phyloP scores from a whole-genome alignment of 2,797 vertebrate species.

The Pterois miles region DNA sequence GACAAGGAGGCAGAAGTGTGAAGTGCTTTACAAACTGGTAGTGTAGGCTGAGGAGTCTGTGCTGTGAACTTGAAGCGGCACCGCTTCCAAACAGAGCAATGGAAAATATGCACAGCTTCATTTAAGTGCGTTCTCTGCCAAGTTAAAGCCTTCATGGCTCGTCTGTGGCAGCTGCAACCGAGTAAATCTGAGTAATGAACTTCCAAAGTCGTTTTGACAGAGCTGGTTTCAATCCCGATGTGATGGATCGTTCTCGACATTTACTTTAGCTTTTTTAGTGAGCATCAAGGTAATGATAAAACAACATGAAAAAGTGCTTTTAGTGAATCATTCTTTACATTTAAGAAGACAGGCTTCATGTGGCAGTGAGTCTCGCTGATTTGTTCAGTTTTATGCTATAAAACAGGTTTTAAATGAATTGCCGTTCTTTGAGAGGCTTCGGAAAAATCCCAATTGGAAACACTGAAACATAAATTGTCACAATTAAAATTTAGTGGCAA shows the following conservation, averaged over 20 bases:
- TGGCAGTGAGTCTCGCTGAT: neutral
- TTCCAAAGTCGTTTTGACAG: slow-evolving; percentile 41
- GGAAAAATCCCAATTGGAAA: slow-evolving; percentile 11
- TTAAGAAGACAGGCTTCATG: neutral
- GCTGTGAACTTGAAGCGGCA: slow-evolving; percentile 27
- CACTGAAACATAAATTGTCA: neutral
- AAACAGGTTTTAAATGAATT: neutral
- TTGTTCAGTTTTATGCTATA: neutral
- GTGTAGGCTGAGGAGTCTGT: slow-evolving; percentile 12
- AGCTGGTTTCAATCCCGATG: slow-evolving; percentile 15
- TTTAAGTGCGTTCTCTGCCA: slow-evolving; percentile 58
- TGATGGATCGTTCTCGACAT: slow-evolving; percentile 18
- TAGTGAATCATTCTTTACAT: neutral
- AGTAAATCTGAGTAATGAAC: slow-evolving; percentile 53
- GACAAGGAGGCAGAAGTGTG: slow-evolving; percentile 27
- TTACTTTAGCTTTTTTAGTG: neutral
- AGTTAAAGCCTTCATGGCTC: slow-evolving; percentile 46
- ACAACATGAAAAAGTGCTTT: neutral
- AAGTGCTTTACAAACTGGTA: neutral
- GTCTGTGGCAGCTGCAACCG: slow-evolving; percentile 46
- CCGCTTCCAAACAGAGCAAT: slow-evolving; percentile 50
- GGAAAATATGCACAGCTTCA: slow-evolving; percentile 71
- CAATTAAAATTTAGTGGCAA: slow-evolving; percentile 3
- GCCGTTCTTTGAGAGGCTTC: neutral
- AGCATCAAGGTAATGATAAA: neutral